Base-by-base conservation (phyloP, 2,888 invertebrate species). In the Pyralis farinalis region DNA sequence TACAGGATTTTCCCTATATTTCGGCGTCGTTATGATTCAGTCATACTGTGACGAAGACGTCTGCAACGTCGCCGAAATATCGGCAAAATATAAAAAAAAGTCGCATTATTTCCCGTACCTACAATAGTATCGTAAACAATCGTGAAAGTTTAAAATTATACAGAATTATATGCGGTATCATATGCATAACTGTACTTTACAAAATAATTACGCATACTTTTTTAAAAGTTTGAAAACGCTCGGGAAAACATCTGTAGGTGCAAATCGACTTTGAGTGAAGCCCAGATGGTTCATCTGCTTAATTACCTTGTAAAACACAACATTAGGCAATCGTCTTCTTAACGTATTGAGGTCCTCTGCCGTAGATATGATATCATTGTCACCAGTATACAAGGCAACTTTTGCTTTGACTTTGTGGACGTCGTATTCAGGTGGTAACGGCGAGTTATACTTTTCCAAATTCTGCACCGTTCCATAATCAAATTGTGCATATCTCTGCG, bases 391-490 rank as follows among this genome's bases (percentile, higher is more conserved):
- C 25, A 25, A 4, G 7, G 25, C 25, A 5, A 25, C 25, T 7
- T 25, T n/a, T 7, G 7, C n/a, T 2, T 3, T 8, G 2, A 25
- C 25, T 37, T 37, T 29, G 5, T 7, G 10, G 7, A 37, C 16
- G 16, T 30, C 10, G 16, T 30, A 37, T 1, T 8, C 29, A 7
- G 36, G 36, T 1, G 36, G 7, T 1, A 20, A 7, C 7, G 7
- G 10, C 1, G 29, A 20, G 5, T 20, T 10, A 9, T 37, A 37
- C 16, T 12, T 29, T 8, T 11, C 7, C 7, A 30, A 37, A 21
- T 37, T 37, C n/a, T 21, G 4, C n/a, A 9, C 20, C 1, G 29
- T n/a, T 30, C 29, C 74, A 34, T 77, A 70, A 30, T 81, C 71
- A 34, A 66, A 81, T 3, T 52, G 39, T 0, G 52, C 43, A 41